These are phyloP conservation scores for Holotrichia oblita DNA, from an alignment of 1,140 invertebrate genomes.

Conservation along the genomic window DNA sequence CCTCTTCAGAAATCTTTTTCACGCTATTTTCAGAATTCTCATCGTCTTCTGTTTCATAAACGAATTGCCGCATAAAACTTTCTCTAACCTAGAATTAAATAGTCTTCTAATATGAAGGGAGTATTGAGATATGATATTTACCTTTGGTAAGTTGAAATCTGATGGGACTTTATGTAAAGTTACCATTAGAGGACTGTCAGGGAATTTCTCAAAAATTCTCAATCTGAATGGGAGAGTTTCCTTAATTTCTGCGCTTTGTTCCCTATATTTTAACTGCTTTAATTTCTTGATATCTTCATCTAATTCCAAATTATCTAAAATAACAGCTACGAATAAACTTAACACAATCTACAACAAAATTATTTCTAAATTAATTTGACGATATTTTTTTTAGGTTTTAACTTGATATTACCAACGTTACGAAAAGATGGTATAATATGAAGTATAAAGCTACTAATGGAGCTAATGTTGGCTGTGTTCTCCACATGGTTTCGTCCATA, in stretches of 20 bases:
- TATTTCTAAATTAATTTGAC: neutral
- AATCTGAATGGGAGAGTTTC: slow-evolving; percentile 93
- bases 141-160: slow-evolving; percentile 96
- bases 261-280: slow-evolving; percentile 96
- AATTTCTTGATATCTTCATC: slow-evolving; percentile 99
- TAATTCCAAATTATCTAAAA: slow-evolving; percentile 98
- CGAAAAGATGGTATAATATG: slow-evolving; percentile 98
- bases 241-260: slow-evolving; percentile 98
- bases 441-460: slow-evolving; percentile 98
- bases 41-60: slow-evolving; percentile 85
- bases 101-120: neutral
- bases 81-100: slow-evolving; percentile 79
- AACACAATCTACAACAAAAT: slow-evolving; percentile 88
- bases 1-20: slow-evolving; percentile 67
- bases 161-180: slow-evolving; percentile 93
- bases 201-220: slow-evolving; percentile 98
- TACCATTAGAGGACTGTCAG: slow-evolving; percentile 98
- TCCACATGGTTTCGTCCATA: slow-evolving; percentile 98
- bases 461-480: slow-evolving; percentile 88
- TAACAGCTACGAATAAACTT: slow-evolving; percentile 99
- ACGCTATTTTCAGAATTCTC: slow-evolving; percentile 69
- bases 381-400: neutral
- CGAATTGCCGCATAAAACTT: slow-evolving; percentile 98
- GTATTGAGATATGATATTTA: slow-evolving; percentile 57
- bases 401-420: slow-evolving; percentile 85